Percentiles rank a stretch among this genome's conserved stretches.
phyloP scores from a whole-genome alignment of 2,888 invertebrate genomes.

The Griposia aprilina region DNA sequence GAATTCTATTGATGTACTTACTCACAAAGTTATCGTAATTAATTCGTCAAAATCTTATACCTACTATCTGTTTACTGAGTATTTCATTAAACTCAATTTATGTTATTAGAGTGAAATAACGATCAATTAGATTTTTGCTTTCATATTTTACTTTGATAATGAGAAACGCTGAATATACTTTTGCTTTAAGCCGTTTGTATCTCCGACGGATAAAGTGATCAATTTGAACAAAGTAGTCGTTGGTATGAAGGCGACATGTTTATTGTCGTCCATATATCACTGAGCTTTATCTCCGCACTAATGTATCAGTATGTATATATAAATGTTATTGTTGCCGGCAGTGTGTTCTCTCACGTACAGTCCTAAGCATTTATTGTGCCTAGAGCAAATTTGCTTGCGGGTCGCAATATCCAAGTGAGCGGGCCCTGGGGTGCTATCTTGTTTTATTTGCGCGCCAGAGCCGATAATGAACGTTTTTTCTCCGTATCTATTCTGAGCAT shows the following conservation, averaged over 20 bases:
- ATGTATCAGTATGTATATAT: conserved; percentile 74
- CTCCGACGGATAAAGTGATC: conserved; percentile 56
- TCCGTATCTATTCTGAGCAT: conserved; percentile 79
- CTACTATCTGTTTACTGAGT: conserved; percentile 48
- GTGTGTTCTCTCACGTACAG: conserved; percentile 80
- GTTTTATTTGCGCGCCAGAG: conserved; percentile 86
- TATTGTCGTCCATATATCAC: conserved; percentile 56
- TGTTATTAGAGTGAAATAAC: conserved; percentile 61
- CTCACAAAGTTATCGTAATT: conserved; percentile 57
- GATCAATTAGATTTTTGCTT: conserved; percentile 63
- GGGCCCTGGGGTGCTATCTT: conserved; percentile 85
- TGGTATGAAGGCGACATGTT: conserved; percentile 59
- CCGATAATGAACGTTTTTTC: conserved; percentile 89
- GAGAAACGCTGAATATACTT: conserved; percentile 44
- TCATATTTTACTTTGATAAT: conserved; percentile 49
- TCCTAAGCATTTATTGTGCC: conserved; percentile 88
- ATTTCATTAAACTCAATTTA: conserved; percentile 64
- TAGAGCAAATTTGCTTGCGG: conserved; percentile 89
- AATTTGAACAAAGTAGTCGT: conserved; percentile 57
- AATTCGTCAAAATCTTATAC: conserved; percentile 52
- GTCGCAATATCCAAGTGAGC: conserved; percentile 88
- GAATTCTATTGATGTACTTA: conserved; percentile 53
- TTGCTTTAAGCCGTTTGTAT: conserved; percentile 41
- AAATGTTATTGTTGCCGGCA: conserved; percentile 79
- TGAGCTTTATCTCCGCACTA: conserved; percentile 65